Base-by-base conservation (phyloP, 2,113 vertebrate genomes). In the Bambusicola thoracicus region DNA sequence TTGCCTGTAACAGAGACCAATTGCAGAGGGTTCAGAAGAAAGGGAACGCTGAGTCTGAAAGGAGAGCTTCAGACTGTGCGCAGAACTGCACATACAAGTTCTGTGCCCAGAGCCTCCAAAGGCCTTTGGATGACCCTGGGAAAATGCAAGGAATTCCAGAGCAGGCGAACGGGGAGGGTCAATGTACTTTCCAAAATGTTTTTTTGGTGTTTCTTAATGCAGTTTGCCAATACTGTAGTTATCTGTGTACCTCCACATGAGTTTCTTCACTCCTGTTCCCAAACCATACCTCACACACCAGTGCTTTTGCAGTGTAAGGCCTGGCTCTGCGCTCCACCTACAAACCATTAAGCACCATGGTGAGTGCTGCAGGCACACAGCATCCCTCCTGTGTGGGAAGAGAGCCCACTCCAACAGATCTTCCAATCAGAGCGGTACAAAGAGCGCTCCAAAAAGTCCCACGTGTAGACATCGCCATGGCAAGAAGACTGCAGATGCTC, bases 81-180 rank as follows among this genome's bases (percentile, higher is more conserved):
- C 77, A 69, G 77, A 69, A 58, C 72, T 53, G 77, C 51, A 36
- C 63, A 40, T 12, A 44, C n/a, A 74, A 81, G 61, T 76, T 63
- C 25, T 36, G 70, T 81, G 85, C 90, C 68, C 53, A 40, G 76
- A 91, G 89, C 65, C 70, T 94, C 81, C 24, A 55, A 81, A 89
- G 65, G 58, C 74, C 83, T 83, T 83, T 83, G 74, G 72, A 65
- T 76, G 68, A 90, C 63, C 73, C 62, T 61, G 24, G 30, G 41
- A 89, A 66, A 83, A 67, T 21, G 38, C 68, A 76, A 41, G 63
- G 48, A 43, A 89, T 89, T 76, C 69, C 86, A 86, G 58, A 67
- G 36, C 10, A 80, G 68, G 73, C 43, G 27, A 56, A 68, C 68
- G 27, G 38, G 53, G 74, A 59, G 19, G 27, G 36, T 51, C 32